Evolutionary conservation across 2,888 invertebrate species (phyloP).

Genomic region (Apotomis capreana): DNA sequence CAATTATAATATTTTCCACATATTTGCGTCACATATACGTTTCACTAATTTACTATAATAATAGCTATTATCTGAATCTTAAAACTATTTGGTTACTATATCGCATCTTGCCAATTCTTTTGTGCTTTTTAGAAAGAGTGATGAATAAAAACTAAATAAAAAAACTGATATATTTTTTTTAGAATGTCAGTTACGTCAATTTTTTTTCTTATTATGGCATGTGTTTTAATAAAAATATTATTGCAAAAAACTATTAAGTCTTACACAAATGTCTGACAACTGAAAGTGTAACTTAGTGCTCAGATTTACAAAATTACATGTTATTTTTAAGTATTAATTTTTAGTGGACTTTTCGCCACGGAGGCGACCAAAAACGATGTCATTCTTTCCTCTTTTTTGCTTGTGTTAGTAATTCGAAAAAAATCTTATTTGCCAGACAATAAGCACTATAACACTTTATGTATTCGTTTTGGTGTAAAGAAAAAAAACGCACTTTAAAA

Average conservation of each 20-base stretch:
- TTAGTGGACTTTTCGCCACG: too few species aligned
- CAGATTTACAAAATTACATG: too few species aligned
- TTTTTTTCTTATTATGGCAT: background rate
- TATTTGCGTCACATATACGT: constrained; percentile 1
- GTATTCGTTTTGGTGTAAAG: background rate
- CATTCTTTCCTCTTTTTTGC: background rate
- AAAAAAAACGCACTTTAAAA: constrained; percentile 1
- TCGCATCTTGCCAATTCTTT: constrained; percentile 55
- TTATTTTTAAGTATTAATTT: too few species aligned
- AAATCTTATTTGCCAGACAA: background rate
- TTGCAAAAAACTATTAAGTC: background rate
- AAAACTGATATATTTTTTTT: background rate
- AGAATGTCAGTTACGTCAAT: background rate
- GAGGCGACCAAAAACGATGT: too few species aligned
- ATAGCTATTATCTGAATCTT: constrained; percentile 10
- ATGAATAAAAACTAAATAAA: background rate
- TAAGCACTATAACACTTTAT: background rate
- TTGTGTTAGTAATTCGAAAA: background rate
- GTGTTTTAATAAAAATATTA: background rate
- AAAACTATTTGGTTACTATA: constrained; percentile 62
- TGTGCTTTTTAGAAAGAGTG: constrained; percentile 9
- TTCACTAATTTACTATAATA: constrained; percentile 7
- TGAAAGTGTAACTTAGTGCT: too few species aligned
- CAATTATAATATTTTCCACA: background rate
- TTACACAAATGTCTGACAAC: background rate